These are phyloP conservation scores for Sylvicapra grimmia DNA, from an alignment of 2,113 vertebrate genomes.

Conservation along the genomic window DNA sequence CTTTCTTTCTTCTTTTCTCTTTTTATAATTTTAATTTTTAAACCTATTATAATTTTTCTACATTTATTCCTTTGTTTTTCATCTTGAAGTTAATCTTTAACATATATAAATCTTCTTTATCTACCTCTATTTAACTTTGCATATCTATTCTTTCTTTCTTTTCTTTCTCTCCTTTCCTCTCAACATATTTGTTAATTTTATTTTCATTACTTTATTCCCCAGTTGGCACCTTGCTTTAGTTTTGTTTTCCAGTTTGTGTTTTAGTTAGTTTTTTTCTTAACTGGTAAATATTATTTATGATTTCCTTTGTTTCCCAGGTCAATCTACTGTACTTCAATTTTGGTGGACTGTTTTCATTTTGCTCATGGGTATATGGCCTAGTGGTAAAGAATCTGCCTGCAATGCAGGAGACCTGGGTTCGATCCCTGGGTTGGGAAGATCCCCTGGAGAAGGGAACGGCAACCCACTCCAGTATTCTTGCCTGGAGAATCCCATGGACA, in stretches of 20 bases:
- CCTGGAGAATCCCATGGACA: no score
- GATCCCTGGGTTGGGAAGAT: no score
- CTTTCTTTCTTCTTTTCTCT: neutral
- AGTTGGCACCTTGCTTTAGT: neutral
- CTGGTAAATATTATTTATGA: neutral
- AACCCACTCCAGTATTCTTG: no score
- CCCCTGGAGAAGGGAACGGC: no score
- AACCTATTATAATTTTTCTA: neutral
- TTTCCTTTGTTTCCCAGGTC: neutral
- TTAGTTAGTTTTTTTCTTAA: neutral
- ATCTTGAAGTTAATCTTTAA: neutral
- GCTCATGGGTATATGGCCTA: no score
- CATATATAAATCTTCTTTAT: neutral
- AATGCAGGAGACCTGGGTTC: no score
- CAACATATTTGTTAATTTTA: neutral
- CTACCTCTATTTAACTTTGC: neutral
- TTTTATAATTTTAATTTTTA: neutral
- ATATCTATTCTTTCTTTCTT: neutral
- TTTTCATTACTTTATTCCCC: neutral
- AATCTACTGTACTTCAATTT: neutral
- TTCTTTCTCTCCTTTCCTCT: neutral
- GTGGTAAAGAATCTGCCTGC: no score
- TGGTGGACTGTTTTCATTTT: neutral
- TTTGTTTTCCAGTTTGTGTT: neutral
- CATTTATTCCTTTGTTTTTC: neutral